Conservation (phyloP, 92 coral and sea anemone species). For the Nematostella vectensis region DNA sequence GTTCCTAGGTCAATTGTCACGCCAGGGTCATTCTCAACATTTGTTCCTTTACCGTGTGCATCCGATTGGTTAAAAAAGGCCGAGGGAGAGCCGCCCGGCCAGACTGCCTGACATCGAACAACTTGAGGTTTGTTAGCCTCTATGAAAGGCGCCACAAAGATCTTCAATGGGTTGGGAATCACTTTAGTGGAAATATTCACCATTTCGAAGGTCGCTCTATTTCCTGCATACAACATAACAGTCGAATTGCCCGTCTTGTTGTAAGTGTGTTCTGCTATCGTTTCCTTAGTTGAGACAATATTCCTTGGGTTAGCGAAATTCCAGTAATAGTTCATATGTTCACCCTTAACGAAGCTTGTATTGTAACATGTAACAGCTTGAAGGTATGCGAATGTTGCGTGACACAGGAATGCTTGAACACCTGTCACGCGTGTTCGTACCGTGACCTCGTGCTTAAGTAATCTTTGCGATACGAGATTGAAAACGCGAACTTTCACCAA, state of each 20-base stretch:
- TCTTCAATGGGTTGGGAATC: conserved; percentile 42
- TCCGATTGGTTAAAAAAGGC: conserved; percentile 29
- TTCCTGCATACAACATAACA: conserved; percentile 35
- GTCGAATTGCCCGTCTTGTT: conserved; percentile 13
- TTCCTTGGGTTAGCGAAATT: conserved; percentile 2
- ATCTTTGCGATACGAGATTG: conserved; percentile 34
- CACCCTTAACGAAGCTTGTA: conserved; percentile 23
- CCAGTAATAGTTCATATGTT: conserved; percentile 40
- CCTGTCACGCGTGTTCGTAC: conserved; percentile 52
- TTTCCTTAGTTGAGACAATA: background rate
- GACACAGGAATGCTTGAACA: conserved; percentile 39
- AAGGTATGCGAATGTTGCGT: conserved; percentile 51
- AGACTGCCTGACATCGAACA: conserved; percentile 36
- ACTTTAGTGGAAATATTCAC: conserved; percentile 10
- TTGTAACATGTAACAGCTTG: conserved; percentile 33
- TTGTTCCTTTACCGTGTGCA: conserved; percentile 39
- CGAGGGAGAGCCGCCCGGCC: conserved; percentile 45
- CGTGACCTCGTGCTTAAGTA: background rate
- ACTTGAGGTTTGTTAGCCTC: conserved; percentile 19
- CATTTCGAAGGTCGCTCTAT: conserved; percentile 21
- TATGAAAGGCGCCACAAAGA: conserved; percentile 18
- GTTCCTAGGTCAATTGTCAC: conserved; percentile 28
- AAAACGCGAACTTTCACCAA: conserved; percentile 11
- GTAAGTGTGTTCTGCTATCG: conserved; percentile 8
- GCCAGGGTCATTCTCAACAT: conserved; percentile 6